Evolutionary conservation across 1,140 invertebrate genomes (phyloP).

Genomic region (Atta texana): DNA sequence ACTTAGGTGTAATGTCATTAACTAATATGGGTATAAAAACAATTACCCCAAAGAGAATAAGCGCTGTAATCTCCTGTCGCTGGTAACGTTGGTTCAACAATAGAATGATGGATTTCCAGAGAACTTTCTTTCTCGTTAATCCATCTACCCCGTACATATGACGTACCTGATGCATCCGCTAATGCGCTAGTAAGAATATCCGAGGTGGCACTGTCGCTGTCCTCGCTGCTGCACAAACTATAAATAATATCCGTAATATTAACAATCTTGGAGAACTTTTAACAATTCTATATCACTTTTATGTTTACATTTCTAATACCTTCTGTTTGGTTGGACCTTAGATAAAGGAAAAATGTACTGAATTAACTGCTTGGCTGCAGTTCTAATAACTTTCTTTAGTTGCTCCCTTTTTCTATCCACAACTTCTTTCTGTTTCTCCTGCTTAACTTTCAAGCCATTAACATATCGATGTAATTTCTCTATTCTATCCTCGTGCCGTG

Average conservation of each 20-base stretch:
- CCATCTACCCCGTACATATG: constrained; percentile 92
- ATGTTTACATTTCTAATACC: constrained; percentile 78
- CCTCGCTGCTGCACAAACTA: constrained; percentile 84
- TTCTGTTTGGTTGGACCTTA: constrained; percentile 86
- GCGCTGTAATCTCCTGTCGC: constrained; percentile 92
- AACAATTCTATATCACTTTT: neutral
- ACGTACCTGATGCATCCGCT: constrained; percentile 91
- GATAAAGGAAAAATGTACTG: constrained; percentile 92
- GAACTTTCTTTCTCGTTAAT: constrained; percentile 89
- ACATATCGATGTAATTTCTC: constrained; percentile 88
- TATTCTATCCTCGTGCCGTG: constrained; percentile 89
- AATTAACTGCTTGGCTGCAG: constrained; percentile 89
- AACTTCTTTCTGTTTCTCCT: constrained; percentile 86
- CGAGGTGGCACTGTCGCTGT: constrained; percentile 87
- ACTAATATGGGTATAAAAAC: constrained; percentile 11
- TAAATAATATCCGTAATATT: constrained; percentile 57
- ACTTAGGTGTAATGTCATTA: neutral
- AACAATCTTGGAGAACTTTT: constrained; percentile 4
- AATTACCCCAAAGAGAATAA: constrained; percentile 91
- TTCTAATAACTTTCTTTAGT: constrained; percentile 88
- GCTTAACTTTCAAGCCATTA: constrained; percentile 85
- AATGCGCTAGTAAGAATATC: constrained; percentile 90
- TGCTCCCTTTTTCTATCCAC: constrained; percentile 87
- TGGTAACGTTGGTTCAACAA: constrained; percentile 92
- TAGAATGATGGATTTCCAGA: constrained; percentile 90